Evolutionary conservation across 2,113 vertebrate genomes (phyloP).

Genomic region (Lepidiolamprologus cunningtoni): DNA sequence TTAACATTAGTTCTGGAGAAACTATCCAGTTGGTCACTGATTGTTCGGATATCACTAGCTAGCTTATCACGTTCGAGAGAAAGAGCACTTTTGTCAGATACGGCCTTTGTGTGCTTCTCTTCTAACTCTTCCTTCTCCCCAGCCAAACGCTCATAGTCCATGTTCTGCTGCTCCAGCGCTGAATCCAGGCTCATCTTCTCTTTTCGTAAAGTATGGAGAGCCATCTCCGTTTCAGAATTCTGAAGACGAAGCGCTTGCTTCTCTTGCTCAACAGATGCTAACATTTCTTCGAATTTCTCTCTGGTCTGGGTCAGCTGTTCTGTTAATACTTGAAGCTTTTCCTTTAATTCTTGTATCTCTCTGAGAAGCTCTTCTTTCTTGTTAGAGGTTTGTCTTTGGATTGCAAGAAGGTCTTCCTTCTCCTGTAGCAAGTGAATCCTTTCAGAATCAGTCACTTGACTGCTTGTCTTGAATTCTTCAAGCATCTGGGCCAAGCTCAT

Average conservation of each 20-base stretch:
- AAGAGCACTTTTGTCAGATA: slow-evolving; percentile 54
- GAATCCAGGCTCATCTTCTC: slow-evolving; percentile 76
- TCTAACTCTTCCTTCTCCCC: slow-evolving; percentile 68
- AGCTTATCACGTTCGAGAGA: slow-evolving; percentile 71
- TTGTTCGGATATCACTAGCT: slow-evolving; percentile 42
- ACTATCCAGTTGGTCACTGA: slow-evolving; percentile 69
- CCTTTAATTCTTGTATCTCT: slow-evolving; percentile 66
- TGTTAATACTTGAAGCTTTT: slow-evolving; percentile 52
- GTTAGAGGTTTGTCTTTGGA: slow-evolving; percentile 67
- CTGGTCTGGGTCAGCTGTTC: slow-evolving; percentile 57
- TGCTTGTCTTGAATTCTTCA: slow-evolving; percentile 78
- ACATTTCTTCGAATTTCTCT: slow-evolving; percentile 49
- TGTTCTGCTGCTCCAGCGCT: slow-evolving; percentile 66
- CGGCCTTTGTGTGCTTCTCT: slow-evolving; percentile 63
- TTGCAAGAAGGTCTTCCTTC: slow-evolving; percentile 75
- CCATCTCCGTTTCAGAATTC: slow-evolving; percentile 62
- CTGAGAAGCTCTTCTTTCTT: slow-evolving; percentile 75
- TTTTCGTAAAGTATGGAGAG: slow-evolving; percentile 66
- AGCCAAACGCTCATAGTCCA: slow-evolving; percentile 62
- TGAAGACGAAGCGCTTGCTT: slow-evolving; percentile 63
- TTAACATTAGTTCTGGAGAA: slow-evolving; percentile 57
- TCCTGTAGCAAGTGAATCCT: slow-evolving; percentile 77
- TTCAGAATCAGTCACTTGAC: slow-evolving; percentile 74
- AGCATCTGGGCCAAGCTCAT: slow-evolving; percentile 68
- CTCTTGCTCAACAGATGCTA: slow-evolving; percentile 65